Evolutionary conservation across 2,113 vertebrate genomes (phyloP), one percentile per base, ranked within the genome.

Genomic region (Morone chrysops): DNA sequence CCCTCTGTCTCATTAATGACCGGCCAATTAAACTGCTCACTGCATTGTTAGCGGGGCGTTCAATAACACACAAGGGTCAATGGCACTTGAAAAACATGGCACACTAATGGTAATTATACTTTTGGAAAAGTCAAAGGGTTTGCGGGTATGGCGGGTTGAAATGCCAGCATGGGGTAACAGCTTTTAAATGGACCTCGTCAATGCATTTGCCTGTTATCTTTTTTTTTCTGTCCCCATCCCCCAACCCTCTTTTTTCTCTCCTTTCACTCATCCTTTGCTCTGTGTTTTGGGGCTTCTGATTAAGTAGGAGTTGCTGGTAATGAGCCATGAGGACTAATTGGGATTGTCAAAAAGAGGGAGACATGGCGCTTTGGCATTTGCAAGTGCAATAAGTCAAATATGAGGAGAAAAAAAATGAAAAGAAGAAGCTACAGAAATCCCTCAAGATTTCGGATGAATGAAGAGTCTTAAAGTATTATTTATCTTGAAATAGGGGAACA

Each of bases 241-340:
- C 10, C 8, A 48, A 40, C 22, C 4, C 0, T 20, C 36, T 41
- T 75, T 12, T 61, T 22, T 57, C n/a, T 4, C 20, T 83, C 50
- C 40, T 47, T 78, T 70, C 54, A 63, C 16, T 56, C 74, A 67
- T 48, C 59, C 53, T 60, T 50, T 83, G 54, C 45, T 60, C 43
- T 7, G 79, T 57, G 77, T 87, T 91, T 76, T 72, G 31, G 48
- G 71, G 68, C 54, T 41, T 47, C 60, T 87, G 89, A 90, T 90
- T 89, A 84, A 80, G 45, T 72, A 72, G 74, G 74, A 65, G 47
- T 77, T 91, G 74, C 68, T 84, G 77, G 47, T 89, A 91, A 90
- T 90, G 88, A 92, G 84, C 81, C 87, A 54, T 70, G 67, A 83
- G 83, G 75, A 87, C 86, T 93, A 88, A 90, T 89, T 90, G 85